These are phyloP conservation scores for Tenebrio molitor DNA, from an alignment of 1,140 invertebrate species.

Conservation along the genomic window DNA sequence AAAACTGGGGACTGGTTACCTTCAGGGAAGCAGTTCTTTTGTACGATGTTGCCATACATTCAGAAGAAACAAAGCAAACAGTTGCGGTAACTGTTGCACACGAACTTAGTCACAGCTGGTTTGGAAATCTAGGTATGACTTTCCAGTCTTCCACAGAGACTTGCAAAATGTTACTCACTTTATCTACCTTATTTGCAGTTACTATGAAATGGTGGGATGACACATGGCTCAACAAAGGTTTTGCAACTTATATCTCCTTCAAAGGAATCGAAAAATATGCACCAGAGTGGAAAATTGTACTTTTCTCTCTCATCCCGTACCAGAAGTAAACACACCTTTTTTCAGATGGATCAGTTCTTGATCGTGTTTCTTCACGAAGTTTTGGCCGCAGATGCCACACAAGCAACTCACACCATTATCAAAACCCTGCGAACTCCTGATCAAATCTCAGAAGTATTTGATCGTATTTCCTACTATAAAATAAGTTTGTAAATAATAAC, in stretches of 20 bases:
- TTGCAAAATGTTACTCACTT: too few relatives aligned
- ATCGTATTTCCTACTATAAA: slow-evolving; percentile 93
- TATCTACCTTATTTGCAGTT: too few relatives aligned
- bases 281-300: too few relatives aligned
- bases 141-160: too few relatives aligned
- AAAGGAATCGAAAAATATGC: too few relatives aligned
- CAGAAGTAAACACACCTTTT: too few relatives aligned
- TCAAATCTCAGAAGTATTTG: slow-evolving; percentile 94
- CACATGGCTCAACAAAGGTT: slow-evolving; percentile 94
- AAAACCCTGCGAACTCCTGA: slow-evolving; percentile 86
- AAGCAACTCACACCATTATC: slow-evolving; percentile 91
- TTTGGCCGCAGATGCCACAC: slow-evolving; percentile 81
- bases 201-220: slow-evolving; percentile 95
- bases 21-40: slow-evolving; percentile 88
- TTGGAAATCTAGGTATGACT: slow-evolving; percentile 87
- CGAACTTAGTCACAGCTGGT: slow-evolving; percentile 96
- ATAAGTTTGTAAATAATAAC: too few relatives aligned
- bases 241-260: slow-evolving; percentile 89
- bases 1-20: slow-evolving; percentile 92
- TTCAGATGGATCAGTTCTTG: slow-evolving; percentile 75
- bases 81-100: slow-evolving; percentile 89
- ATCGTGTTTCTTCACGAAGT: slow-evolving; percentile 80
- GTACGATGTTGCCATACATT: slow-evolving; percentile 78
- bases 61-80: slow-evolving; percentile 80
- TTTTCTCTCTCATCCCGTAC: too few relatives aligned